Conservation (phyloP, 2,888 invertebrate genomes). For the Lasioglossum oenotherae region DNA sequence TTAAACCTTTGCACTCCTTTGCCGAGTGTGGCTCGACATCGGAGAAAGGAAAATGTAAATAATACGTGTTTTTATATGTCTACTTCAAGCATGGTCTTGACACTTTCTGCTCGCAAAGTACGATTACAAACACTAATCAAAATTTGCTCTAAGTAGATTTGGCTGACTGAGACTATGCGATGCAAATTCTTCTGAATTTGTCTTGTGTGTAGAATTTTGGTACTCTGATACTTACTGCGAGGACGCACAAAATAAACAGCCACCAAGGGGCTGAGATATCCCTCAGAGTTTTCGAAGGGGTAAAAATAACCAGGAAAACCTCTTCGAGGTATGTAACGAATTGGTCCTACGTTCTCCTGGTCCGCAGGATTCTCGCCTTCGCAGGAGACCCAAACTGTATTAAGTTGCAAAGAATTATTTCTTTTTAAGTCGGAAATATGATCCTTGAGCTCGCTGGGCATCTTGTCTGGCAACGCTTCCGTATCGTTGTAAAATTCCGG, state of each 20-base stretch:
- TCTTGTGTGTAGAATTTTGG: not conserved
- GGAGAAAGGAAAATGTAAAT: no score
- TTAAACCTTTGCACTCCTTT: no score
- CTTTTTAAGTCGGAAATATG: slow-evolving; percentile 87
- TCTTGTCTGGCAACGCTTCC: slow-evolving; percentile 88
- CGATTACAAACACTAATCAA: no score
- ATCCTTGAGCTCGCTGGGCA: slow-evolving; percentile 90
- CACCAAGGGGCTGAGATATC: slow-evolving; percentile 95
- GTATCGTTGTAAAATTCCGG: slow-evolving; percentile 93
- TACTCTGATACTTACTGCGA: slow-evolving; percentile 88
- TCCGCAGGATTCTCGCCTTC: slow-evolving; percentile 97
- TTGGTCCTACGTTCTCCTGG: slow-evolving; percentile 94
- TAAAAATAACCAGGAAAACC: slow-evolving; percentile 96
- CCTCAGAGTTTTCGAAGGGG: slow-evolving; percentile 94
- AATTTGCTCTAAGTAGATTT: no score
- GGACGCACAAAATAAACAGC: slow-evolving; percentile 94
- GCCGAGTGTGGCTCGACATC: no score
- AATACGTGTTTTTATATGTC: no score
- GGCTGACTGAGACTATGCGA: no score
- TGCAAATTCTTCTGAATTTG: not conserved
- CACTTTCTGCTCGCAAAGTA: no score
- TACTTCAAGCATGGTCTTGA: no score
- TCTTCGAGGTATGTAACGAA: slow-evolving; percentile 92
- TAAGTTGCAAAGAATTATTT: slow-evolving; percentile 86
- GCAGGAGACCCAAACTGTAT: slow-evolving; percentile 96